phyloP scores from a whole-genome alignment of 1,140 invertebrate species.

The Vanessa tameamea region DNA sequence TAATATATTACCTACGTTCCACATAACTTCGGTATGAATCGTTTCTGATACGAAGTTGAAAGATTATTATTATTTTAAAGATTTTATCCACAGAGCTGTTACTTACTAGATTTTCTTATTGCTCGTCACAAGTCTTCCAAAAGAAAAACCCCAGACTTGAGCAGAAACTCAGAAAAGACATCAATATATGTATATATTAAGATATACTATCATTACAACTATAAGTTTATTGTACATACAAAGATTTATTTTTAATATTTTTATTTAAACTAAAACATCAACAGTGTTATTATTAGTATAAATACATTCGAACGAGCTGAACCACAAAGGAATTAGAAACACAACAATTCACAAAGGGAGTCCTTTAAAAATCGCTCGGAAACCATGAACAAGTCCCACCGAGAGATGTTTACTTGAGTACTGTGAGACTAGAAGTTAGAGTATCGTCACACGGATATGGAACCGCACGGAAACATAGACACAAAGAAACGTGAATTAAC shows the following conservation, averaged over 20 bases:
- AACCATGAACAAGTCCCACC: constrained; percentile 27
- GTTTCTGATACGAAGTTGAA: too few relatives aligned
- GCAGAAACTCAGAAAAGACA: too few relatives aligned
- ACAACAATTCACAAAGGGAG: constrained; percentile 31
- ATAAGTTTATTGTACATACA: not conserved
- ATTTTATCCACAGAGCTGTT: too few relatives aligned
- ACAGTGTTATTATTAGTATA: not conserved
- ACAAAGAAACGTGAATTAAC: not conserved
- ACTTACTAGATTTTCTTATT: too few relatives aligned
- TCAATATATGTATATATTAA: too few relatives aligned
- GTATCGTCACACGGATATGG: constrained; percentile 2
- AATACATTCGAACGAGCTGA: not conserved
- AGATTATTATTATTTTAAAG: too few relatives aligned
- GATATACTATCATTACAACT: too few relatives aligned
- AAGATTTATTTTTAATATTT: not conserved
- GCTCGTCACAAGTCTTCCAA: too few relatives aligned
- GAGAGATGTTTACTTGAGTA: not conserved
- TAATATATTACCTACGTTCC: too few relatives aligned
- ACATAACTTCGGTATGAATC: too few relatives aligned
- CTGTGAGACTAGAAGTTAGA: not conserved
- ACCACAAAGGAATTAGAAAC: constrained; percentile 31
- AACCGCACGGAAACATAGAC: not conserved
- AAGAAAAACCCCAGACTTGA: too few relatives aligned
- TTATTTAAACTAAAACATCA: not conserved
- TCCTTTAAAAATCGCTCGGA: constrained; percentile 34